These are phyloP conservation scores for Thalpophila matura DNA, from an alignment of 2,888 invertebrate genomes.

Conservation along the genomic window DNA sequence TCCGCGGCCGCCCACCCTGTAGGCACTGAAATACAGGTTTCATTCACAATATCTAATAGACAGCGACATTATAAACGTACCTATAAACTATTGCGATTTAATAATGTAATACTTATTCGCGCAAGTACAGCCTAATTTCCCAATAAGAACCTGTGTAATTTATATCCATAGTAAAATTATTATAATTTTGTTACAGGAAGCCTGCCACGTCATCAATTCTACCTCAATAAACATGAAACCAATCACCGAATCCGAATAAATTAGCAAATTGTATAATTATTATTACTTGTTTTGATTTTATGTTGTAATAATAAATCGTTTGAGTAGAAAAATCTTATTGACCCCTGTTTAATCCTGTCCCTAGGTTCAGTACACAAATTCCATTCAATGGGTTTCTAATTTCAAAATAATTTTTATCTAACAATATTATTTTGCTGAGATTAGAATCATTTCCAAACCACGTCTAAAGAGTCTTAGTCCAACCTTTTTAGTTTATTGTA, in stretches of 20 bases:
- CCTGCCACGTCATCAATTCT: slow-evolving; percentile 68
- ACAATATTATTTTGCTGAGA: background rate
- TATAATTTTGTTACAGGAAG: slow-evolving; percentile 71
- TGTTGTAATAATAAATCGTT: slow-evolving; percentile 52
- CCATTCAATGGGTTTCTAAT: too few species aligned
- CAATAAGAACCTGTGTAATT: too few species aligned
- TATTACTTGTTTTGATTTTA: slow-evolving; percentile 12
- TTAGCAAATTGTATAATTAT: slow-evolving; percentile 67
- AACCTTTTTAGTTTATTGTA: background rate
- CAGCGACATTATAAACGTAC: too few species aligned
- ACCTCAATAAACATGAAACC: slow-evolving; percentile 81
- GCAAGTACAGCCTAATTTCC: too few species aligned
- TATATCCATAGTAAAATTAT: background rate
- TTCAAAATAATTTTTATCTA: too few species aligned
- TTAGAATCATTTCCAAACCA: background rate
- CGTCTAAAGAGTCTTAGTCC: background rate
- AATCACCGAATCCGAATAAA: slow-evolving; percentile 78
- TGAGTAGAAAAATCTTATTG: slow-evolving; percentile 3
- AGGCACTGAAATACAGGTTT: too few species aligned
- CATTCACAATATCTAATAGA: too few species aligned
- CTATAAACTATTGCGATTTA: too few species aligned
- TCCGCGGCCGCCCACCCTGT: too few species aligned
- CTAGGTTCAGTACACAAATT: too few species aligned
- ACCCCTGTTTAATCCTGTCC: background rate
- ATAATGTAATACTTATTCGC: too few species aligned